Evolutionary conservation across 1,140 invertebrate species (phyloP), one percentile per base, ranked within the genome.

Genomic region (Globodera rostochiensis): DNA sequence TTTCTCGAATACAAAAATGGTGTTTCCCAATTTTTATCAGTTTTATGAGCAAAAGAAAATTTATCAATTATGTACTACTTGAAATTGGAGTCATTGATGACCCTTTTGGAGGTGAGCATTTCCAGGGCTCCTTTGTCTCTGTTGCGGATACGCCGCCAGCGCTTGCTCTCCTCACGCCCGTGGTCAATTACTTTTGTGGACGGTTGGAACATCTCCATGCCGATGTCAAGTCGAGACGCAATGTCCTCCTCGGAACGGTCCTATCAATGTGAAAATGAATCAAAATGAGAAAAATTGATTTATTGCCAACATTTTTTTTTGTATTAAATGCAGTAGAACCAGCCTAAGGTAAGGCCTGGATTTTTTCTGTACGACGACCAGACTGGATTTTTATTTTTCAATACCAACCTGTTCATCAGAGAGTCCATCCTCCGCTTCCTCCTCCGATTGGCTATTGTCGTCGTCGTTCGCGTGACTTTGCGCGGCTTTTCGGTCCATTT

Each of bases 121-220:
- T 78, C 45, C 11, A 45, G 36, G 6, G 9, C 36, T 21, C 25
- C 74, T 70, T 81, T 74, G 73, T 53, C 46, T 46, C 45, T 83
- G 36, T 60, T 71, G 9, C 60, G 21, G 49, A 6, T 73, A 11
- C 71, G 45, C 60, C 13, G 45, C 64, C 25, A 45, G 5, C 36
- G 53, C 46, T 71, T 71, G 21, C 8, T 19, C 66, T 78, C 77
- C 70, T 36, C 71, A 45, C 77, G 21, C 36, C 81, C 87, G 50
- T 73, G 69, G 46, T 80, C 80, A 7, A 86, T 75, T 25, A 77
- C 73, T 50, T 79, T 79, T 19, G 67, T 49, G 25, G 85, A 82
- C 57, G 49, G 80, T 50, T 66, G 79, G 66, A 87, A 88, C 50
- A 87, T 82, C 9, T 66, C 64, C 15, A 88, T 21, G 15, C 87